Percentiles rank a stretch among this genome's conserved stretches.
Conservation (phyloP, 2,797 vertebrate species). For the Enteromius viviparus region DNA sequence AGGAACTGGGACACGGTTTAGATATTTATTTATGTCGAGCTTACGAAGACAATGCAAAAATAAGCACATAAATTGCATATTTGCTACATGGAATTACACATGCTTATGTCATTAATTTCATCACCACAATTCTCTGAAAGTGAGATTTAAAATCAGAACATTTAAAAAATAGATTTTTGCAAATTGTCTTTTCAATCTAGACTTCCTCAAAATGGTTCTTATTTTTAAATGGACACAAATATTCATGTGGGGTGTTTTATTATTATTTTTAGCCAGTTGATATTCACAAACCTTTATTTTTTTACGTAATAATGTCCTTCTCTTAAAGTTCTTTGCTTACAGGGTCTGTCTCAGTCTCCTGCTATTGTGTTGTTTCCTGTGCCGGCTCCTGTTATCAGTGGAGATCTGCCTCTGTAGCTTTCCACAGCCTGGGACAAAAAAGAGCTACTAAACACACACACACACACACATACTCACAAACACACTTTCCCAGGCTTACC, state of each 20-base stretch:
- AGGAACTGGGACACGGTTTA: background rate
- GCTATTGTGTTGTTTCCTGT: slow-evolving; percentile 60
- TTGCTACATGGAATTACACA: background rate
- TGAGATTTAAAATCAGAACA: too few species aligned
- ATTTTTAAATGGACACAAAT: background rate
- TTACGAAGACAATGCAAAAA: background rate
- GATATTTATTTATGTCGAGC: slow-evolving; percentile 2
- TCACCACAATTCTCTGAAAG: background rate
- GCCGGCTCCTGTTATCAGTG: slow-evolving; percentile 59
- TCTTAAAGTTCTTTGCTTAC: slow-evolving; percentile 52
- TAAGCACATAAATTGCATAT: background rate
- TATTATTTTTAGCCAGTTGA: background rate
- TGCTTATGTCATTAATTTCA: background rate
- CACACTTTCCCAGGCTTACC: slow-evolving; percentile 39
- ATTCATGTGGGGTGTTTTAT: background rate
- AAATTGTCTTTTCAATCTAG: background rate
- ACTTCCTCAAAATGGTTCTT: background rate
- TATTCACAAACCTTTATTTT: slow-evolving; percentile 7
- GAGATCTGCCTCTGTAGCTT: slow-evolving; percentile 54
- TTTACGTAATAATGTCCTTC: slow-evolving; percentile 17
- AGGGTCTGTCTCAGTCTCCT: slow-evolving; percentile 40
- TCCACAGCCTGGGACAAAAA: slow-evolving; percentile 46
- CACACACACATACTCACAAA: slow-evolving; percentile 1
- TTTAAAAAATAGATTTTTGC: background rate
- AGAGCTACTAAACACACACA: slow-evolving; percentile 11